Conservation (phyloP, 1,140 invertebrate genomes). For the Nebria ingens region DNA sequence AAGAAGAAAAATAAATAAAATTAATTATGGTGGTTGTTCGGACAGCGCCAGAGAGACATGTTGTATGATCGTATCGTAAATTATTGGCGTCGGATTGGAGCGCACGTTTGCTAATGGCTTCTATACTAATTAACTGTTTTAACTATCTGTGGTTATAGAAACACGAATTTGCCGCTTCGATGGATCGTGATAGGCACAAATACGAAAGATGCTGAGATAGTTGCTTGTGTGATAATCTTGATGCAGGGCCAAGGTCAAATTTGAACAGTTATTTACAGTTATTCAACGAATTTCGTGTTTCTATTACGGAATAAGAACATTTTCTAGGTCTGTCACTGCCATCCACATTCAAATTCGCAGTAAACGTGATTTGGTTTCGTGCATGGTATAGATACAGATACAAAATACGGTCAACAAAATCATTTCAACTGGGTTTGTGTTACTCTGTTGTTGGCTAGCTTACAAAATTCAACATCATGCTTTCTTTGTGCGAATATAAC, state of each 20-base stretch:
- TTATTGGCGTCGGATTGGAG: slow-evolving; percentile 5
- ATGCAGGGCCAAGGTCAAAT: slow-evolving; percentile 16
- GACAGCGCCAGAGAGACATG: no score
- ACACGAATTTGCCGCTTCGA: slow-evolving; percentile 10
- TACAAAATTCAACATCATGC: no score
- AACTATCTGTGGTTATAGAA: no score
- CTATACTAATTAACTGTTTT: no score
- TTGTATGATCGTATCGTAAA: no score
- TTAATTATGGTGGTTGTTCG: no score
- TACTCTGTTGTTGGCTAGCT: no score
- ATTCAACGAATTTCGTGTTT: slow-evolving; percentile 12
- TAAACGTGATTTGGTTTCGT: slow-evolving; percentile 3
- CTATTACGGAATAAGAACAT: slow-evolving; percentile 11
- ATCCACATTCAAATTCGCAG: slow-evolving; percentile 8
- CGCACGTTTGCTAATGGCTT: no score
- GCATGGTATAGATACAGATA: slow-evolving; percentile 1
- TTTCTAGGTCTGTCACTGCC: neutral
- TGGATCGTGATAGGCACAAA: neutral
- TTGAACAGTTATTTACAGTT: slow-evolving; percentile 19
- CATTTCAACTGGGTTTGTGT: neutral
- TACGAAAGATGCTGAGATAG: slow-evolving; percentile 2
- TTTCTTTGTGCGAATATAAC: neutral
- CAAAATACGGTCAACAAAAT: neutral
- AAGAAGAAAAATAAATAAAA: no score
- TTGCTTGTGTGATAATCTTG: neutral